A percentile compares a stretch with the other conserved stretches of the same genome.
Evolutionary conservation across 92 coral and sea anemone species (phyloP).

Genomic region (Zoanthus sansibaricus): DNA sequence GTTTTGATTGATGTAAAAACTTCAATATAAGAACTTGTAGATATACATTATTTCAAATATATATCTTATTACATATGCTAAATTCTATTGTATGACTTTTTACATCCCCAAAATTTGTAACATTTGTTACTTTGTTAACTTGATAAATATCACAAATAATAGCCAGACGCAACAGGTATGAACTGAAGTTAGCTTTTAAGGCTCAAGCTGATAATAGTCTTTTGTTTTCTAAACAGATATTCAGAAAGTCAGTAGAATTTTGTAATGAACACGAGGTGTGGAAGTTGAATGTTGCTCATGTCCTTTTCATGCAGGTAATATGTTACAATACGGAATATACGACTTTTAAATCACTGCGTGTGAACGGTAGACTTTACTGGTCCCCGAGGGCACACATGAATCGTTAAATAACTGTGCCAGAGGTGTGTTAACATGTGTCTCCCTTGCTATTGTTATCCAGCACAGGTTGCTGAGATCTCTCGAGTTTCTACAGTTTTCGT

Average conservation of each 20-base stretch:
- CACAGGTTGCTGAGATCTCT: too few species aligned
- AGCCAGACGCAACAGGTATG: not conserved
- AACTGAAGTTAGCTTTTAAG: not conserved
- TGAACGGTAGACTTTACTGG: too few species aligned
- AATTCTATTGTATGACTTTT: too few species aligned
- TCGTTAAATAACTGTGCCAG: too few species aligned
- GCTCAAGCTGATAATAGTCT: not conserved
- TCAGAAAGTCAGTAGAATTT: slow-evolving; percentile 99
- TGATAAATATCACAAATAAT: not conserved
- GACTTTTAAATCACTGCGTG: not conserved
- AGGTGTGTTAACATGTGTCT: too few species aligned
- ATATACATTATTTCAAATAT: too few species aligned
- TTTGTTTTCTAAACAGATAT: slow-evolving; percentile 69
- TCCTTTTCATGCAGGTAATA: slow-evolving; percentile 97
- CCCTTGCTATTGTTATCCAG: too few species aligned
- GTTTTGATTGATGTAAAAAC: not conserved
- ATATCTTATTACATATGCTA: too few species aligned
- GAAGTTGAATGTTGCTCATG: slow-evolving; percentile 99
- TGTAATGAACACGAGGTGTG: slow-evolving; percentile 98
- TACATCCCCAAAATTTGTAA: too few species aligned
- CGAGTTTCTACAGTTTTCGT: too few species aligned
- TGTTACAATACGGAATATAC: too few species aligned
- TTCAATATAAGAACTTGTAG: not conserved
- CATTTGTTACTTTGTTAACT: not conserved
- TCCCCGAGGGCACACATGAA: too few species aligned